These are phyloP conservation scores for Diadophis punctatus DNA, from an alignment of 2,113 vertebrate genomes.

Conservation along the genomic window DNA sequence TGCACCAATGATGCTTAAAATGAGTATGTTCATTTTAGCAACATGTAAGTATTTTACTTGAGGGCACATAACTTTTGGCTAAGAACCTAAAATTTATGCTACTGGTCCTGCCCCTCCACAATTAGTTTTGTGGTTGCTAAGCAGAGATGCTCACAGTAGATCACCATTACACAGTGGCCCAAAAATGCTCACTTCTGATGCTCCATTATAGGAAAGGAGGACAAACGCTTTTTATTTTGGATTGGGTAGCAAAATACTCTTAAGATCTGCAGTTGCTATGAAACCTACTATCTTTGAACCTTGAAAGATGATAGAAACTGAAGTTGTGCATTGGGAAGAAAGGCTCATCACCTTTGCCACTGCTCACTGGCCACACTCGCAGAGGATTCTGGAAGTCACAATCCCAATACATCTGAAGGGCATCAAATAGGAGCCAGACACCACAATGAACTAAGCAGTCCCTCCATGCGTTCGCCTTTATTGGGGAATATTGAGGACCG, in stretches of 20 bases:
- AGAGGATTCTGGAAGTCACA: not conserved
- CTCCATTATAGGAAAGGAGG: not conserved
- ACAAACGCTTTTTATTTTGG: not conserved
- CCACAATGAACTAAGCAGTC: not conserved
- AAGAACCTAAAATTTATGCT: not conserved
- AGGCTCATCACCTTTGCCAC: not conserved
- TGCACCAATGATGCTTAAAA: not conserved
- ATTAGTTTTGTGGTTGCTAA: not conserved
- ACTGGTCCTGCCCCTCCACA: not conserved
- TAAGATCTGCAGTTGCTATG: not conserved
- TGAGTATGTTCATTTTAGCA: not conserved
- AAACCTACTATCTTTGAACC: not conserved
- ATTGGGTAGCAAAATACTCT: not conserved
- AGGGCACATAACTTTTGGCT: not conserved
- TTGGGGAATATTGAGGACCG: not conserved
- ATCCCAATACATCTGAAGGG: not conserved
- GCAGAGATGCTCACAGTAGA: not conserved
- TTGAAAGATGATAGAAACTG: not conserved
- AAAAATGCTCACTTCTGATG: not conserved
- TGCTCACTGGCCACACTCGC: not conserved
- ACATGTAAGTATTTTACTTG: not conserved
- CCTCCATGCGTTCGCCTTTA: not conserved
- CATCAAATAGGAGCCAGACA: not conserved
- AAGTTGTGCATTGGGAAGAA: not conserved
- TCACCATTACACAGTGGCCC: not conserved